Evolutionary conservation across 2,888 invertebrate genomes (phyloP).

Genomic region (Epiblema foenella): DNA sequence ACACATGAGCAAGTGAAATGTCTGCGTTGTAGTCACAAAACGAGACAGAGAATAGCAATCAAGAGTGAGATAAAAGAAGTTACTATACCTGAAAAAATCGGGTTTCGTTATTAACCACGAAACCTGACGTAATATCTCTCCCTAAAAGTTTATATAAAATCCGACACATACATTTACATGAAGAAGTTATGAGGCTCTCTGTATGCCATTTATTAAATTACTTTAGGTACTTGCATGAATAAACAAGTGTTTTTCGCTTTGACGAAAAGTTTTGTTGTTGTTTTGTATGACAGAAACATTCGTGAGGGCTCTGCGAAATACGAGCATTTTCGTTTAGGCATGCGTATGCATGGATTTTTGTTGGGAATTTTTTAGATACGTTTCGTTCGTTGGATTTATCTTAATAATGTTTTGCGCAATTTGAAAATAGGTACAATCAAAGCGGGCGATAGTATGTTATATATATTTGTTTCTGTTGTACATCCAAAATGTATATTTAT

Average conservation of each 20-base stretch:
- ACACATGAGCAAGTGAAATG: no score
- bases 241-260: slow-evolving; percentile 54
- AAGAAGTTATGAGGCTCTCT: slow-evolving; percentile 50
- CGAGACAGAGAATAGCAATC: no score
- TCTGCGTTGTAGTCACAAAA: no score
- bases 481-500: no score
- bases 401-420: no score
- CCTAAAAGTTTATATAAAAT: slow-evolving; percentile 11
- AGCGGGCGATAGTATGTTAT: no score
- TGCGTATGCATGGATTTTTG: slow-evolving; percentile 19
- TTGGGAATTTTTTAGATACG: neutral
- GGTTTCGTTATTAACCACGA: neutral
- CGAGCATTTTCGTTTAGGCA: slow-evolving; percentile 20
- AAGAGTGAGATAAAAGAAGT: no score
- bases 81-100: neutral
- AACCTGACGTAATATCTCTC: neutral
- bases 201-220: slow-evolving; percentile 69
- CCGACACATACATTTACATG: slow-evolving; percentile 47
- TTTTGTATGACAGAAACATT: slow-evolving; percentile 43
- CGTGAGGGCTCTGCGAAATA: slow-evolving; percentile 26
- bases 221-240: slow-evolving; percentile 61
- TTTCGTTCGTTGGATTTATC: no score
- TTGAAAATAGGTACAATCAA: no score
- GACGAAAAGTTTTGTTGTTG: slow-evolving; percentile 46
- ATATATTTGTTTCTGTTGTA: no score